Conservation (phyloP, 2,888 invertebrate genomes). For the Hartigia nigra region DNA sequence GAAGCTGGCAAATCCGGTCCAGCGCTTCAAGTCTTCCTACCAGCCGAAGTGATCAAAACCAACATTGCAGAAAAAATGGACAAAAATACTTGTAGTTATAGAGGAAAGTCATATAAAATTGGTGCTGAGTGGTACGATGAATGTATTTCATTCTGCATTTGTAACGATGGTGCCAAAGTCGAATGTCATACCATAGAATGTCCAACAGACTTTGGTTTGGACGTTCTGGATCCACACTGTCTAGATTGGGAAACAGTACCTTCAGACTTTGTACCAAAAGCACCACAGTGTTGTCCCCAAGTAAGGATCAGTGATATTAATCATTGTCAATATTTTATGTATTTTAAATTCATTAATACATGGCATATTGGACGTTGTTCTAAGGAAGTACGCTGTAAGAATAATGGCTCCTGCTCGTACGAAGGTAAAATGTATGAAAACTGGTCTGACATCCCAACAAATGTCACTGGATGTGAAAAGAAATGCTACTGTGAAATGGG, state of each 20-base stretch:
- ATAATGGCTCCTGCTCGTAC: conserved; percentile 85
- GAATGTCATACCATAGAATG: conserved; percentile 86
- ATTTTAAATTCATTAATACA: background rate
- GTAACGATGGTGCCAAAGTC: conserved; percentile 72
- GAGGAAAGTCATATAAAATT: conserved; percentile 66
- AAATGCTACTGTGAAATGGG: conserved; percentile 91
- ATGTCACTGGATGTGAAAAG: conserved; percentile 86
- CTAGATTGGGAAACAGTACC: conserved; percentile 88
- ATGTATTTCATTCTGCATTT: conserved; percentile 83
- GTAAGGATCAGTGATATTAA: conserved; percentile 33
- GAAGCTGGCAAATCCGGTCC: conserved; percentile 55
- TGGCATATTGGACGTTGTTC: background rate
- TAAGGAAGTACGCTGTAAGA: conserved; percentile 79
- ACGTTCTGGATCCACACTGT: conserved; percentile 85
- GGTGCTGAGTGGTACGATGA: conserved; percentile 75
- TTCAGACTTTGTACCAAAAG: conserved; percentile 74
- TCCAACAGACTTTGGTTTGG: conserved; percentile 86
- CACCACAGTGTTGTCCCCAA: conserved; percentile 84
- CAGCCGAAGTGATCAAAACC: conserved; percentile 58
- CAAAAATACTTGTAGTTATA: conserved; percentile 51
- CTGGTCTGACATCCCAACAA: conserved; percentile 84
- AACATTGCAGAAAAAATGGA: conserved; percentile 54
- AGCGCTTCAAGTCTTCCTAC: conserved; percentile 53
- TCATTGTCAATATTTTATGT: background rate
- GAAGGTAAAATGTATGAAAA: conserved; percentile 75